Base-by-base conservation (phyloP, 2,888 invertebrate species). In the Pachliopta kotzebuea region DNA sequence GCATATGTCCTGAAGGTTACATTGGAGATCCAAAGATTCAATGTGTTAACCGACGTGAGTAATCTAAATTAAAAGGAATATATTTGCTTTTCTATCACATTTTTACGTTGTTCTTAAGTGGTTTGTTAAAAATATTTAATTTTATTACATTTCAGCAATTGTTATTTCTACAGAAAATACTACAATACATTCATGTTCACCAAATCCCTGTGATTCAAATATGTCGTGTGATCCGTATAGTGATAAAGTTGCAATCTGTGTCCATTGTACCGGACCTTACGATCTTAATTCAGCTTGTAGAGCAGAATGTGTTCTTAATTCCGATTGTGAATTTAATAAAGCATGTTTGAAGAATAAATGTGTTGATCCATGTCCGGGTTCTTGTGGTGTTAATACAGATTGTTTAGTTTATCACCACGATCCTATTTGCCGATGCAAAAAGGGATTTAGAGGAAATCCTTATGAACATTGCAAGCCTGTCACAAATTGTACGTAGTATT, bases 1-100 rank as follows among this genome's bases (percentile, higher is more conserved):
- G 97, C 78, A 86, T 94, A 56, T 98, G 97, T 78, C 93, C 94
- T 52, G 94, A 94, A 68, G 96, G 96, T 60, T 96, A 94, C 76
- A 94, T 95, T 68, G 98, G 97, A 63, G 96, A 97, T 91, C 95
- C 96, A 23, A 94, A 96, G 76, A 93, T 94, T 67, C 96, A 96
- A 77, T 97, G 96, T 81, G 91, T 94, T 67, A 87, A 89, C 70
- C 78, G 87, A 79, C 90, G 91, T 91, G 79, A 89, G 91, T 90
- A 68, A 60, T 24, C 52, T 53, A 58, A 58, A 53, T 56, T 50
- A 24, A 55, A 23, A 56, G 37, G 54, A 54, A 31, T 24, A 59
- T 14, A n/a, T n/a, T n/a, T n/a, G n/a, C 23, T n/a, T 67, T 60
- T 61, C 14, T 26, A 4, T 11, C 8, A 26, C 2, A 23, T 26